Conservation (phyloP, 2,113 vertebrate genomes). For the Xiphophorus hellerii region DNA sequence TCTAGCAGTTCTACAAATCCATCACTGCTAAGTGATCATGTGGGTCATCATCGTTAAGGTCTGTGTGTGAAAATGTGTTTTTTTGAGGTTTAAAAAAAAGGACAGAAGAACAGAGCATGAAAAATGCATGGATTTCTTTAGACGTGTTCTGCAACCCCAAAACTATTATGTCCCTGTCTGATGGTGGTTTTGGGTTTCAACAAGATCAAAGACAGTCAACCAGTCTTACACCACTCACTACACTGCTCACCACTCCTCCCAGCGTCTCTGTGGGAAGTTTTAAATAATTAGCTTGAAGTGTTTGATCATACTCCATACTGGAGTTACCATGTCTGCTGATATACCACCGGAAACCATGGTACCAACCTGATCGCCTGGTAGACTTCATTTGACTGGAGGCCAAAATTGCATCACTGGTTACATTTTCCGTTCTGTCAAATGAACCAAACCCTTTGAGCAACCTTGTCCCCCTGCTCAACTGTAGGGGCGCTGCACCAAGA, state of each 20-base stretch:
- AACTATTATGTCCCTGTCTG: neutral
- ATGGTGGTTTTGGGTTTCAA: neutral
- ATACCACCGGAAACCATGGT: neutral
- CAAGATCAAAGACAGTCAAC: slow-evolving; percentile 4
- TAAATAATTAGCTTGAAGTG: neutral
- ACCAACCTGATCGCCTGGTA: too few species aligned
- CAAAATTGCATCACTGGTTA: too few species aligned
- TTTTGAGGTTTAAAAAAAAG: slow-evolving; percentile 4
- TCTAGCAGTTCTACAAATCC: slow-evolving; percentile 1
- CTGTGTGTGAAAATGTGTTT: slow-evolving; percentile 4
- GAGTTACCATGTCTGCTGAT: neutral
- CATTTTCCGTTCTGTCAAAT: too few species aligned
- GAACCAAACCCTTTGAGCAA: too few species aligned
- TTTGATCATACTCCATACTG: neutral
- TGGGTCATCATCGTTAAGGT: slow-evolving; percentile 17
- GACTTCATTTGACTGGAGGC: too few species aligned
- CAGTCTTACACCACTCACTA: neutral
- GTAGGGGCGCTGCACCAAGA: too few species aligned
- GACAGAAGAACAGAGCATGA: neutral
- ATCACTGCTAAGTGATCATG: slow-evolving; percentile 5
- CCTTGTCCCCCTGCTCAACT: too few species aligned
- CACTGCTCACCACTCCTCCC: neutral
- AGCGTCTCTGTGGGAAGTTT: neutral
- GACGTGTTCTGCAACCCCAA: slow-evolving; percentile 8
- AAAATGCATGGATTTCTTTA: slow-evolving; percentile 20